Evolutionary conservation across 2,113 vertebrate genomes (phyloP).

Genomic region (Pogona vitticeps): DNA sequence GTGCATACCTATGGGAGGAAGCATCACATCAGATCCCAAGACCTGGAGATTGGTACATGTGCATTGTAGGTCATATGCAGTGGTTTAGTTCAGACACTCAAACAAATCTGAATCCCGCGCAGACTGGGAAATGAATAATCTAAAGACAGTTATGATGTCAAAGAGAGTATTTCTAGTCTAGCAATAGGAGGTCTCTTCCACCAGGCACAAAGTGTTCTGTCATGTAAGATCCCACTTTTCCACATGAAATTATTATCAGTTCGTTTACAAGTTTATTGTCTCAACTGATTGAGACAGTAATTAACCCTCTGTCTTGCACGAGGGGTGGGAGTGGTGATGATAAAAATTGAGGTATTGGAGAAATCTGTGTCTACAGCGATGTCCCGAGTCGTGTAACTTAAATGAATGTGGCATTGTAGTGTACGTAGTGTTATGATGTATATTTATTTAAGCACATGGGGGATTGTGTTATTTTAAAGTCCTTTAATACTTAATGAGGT

Average conservation of each 20-base stretch:
- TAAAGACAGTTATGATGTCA: not conserved
- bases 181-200: not conserved
- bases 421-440: not conserved
- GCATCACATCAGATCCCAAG: not conserved
- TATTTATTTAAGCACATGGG: not conserved
- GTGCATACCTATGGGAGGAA: not conserved
- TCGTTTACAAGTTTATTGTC: not conserved
- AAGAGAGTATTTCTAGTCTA: not conserved
- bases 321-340: too few relatives aligned
- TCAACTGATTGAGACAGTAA: not conserved
- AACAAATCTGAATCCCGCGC: not conserved
- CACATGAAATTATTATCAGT: not conserved
- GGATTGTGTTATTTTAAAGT: not conserved
- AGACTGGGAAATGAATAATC: not conserved
- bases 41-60: not conserved
- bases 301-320: not conserved
- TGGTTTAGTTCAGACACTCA: too few relatives aligned
- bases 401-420: not conserved
- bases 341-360: too few relatives aligned
- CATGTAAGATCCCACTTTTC: not conserved
- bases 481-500: slow-evolving; percentile 53
- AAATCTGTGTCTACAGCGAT: not conserved
- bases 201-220: not conserved
- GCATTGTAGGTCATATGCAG: too few relatives aligned
- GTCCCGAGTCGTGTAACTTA: not conserved